Conservation (phyloP, 1,140 invertebrate species). For the Drosophila navojoa region DNA sequence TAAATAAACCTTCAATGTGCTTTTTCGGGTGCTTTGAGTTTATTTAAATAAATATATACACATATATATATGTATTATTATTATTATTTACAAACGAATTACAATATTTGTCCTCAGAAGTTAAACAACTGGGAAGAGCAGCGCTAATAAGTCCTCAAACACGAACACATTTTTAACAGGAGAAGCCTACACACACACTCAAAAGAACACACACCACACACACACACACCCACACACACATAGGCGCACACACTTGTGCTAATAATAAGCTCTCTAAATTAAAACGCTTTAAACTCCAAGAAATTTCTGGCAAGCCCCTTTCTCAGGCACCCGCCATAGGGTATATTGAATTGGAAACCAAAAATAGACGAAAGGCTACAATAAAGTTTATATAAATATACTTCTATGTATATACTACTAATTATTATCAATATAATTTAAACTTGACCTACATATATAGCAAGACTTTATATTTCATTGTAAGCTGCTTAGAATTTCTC, state of each 20-base stretch:
- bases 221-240: not conserved
- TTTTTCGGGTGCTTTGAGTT: too few species aligned
- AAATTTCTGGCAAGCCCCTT: not conserved
- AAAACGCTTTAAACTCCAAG: conserved; percentile 32
- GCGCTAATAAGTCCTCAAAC: not conserved
- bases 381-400: too few species aligned
- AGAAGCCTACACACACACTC: not conserved
- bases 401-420: too few species aligned
- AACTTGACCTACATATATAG: too few species aligned
- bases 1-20: too few species aligned
- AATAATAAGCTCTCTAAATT: conserved; percentile 28
- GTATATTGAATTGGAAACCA: not conserved
- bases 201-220: not conserved
- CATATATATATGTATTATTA: not conserved
- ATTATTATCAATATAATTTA: too few species aligned
- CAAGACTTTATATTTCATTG: too few species aligned
- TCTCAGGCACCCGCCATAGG: not conserved
- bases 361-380: not conserved
- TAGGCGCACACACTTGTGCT: not conserved
- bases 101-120: not conserved
- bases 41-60: too few species aligned
- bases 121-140: not conserved
- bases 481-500: too few species aligned
- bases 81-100: too few species aligned
- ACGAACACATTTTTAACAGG: too few species aligned